These are phyloP conservation scores for Ciconia stormi DNA, from an alignment of 2,113 vertebrate species.

Conservation along the genomic window DNA sequence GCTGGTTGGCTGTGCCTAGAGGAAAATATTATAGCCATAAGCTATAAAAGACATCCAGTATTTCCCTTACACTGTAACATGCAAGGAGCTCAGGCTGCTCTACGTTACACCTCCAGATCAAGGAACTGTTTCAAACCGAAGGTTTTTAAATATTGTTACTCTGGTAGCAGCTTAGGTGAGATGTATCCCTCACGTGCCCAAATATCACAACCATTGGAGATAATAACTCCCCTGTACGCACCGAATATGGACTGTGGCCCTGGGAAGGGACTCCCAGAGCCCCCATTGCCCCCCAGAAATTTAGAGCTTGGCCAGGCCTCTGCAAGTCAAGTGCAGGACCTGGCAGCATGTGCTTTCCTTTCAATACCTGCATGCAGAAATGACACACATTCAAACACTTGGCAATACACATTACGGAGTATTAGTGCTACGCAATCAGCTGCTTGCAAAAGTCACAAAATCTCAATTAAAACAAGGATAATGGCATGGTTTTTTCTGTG, in stretches of 20 bases:
- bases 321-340: background rate
- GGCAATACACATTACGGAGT: background rate
- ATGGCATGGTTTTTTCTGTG: background rate
- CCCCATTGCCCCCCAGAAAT: accelerated
- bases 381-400: background rate
- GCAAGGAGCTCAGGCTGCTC: background rate
- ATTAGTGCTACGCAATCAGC: background rate
- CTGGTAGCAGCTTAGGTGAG: background rate
- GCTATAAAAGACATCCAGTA: background rate
- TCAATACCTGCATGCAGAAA: background rate
- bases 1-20: background rate
- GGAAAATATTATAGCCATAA: background rate
- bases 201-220: background rate
- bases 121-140: background rate
- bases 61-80: background rate
- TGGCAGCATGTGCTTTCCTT: background rate
- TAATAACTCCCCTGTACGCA: accelerated
- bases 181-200: background rate
- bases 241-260: accelerated
- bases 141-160: background rate
- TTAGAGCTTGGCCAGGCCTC: background rate
- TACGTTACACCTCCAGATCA: background rate
- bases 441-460: background rate
- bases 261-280: background rate
- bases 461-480: conserved; percentile 24